Evolutionary conservation across 2,113 vertebrate species (phyloP), one percentile per base, ranked within the genome.

Genomic region (Orthochromis indermauri): DNA sequence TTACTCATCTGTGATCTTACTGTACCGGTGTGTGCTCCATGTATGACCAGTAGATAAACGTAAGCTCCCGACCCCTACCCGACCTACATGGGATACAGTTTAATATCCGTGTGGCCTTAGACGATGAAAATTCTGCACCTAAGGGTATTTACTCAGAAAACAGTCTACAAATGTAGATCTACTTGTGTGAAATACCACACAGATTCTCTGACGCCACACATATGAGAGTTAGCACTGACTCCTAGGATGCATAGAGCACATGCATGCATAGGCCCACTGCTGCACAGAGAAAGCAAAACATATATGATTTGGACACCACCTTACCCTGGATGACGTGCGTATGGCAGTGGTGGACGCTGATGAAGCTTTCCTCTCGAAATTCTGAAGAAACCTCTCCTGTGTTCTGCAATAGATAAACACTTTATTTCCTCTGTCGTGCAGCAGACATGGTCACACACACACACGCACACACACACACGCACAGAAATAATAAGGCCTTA

Each of bases 141-240:
- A 59, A 31, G 19, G 33, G 2, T 94, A 79, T 96, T 96, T 95
- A 86, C 57, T 92, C 35, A 93, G 81, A 93, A 95, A 96, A 94
- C 90, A 94, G 59, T 55, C 42, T 68, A 86, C 85, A 94, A 90
- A 94, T 88, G 81, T 59, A 33, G 81, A 90, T 94, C 81, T 80
- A 81, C 86, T 84, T 86, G 90, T 93, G 91, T 89, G 86, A 94
- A 93, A 86, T 80, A 90, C 88, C 79, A 54, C 88, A 84, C 82
- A 42, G 88, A 71, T 84, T 79, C 61, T 53, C 88, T 90, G 86
- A 88, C 85, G 45, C 92, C 93, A 90, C 93, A 95, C 81, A 83
- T 80, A 88, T 91, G 92, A 84, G 86, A 37, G 76, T 84, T 59
- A 26, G 73, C 51, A 10, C 88, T 86, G 85, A 92, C 93, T 85